A percentile compares a stretch with the other conserved stretches of the same genome.
phyloP scores from a whole-genome alignment of 2,888 invertebrate species.

The Teleogryllus oceanicus region DNA sequence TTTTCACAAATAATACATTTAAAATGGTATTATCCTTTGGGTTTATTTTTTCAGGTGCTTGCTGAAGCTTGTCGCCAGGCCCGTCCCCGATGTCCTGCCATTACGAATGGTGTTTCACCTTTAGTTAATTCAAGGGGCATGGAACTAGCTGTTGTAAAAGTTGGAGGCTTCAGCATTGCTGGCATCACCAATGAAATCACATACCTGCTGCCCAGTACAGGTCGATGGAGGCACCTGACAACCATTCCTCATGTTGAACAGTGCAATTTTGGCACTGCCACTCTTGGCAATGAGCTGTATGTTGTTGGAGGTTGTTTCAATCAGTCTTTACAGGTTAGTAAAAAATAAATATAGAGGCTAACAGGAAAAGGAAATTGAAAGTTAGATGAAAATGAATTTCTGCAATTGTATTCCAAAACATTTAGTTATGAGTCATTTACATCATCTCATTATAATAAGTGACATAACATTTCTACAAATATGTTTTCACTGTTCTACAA shows the following conservation, averaged over 20 bases:
- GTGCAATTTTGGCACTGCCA: conserved; percentile 68
- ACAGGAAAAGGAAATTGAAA: too few relatives aligned
- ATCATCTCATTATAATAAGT: too few relatives aligned
- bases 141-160: conserved; percentile 63
- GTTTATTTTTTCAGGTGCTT: conserved; percentile 43
- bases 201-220: conserved; percentile 56
- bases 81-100: conserved; percentile 23
- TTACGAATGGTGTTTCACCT: conserved; percentile 37
- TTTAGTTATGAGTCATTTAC: too few relatives aligned
- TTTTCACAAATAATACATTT: too few relatives aligned
- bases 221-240: conserved; percentile 63
- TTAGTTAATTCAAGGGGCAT: conserved; percentile 64
- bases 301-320: conserved; percentile 71
- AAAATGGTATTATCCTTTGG: too few relatives aligned
- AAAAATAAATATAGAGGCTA: background rate
- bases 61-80: conserved; percentile 46
- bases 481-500: too few relatives aligned
- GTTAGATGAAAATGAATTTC: too few relatives aligned
- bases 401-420: too few relatives aligned
- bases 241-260: conserved; percentile 70
- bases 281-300: conserved; percentile 64
- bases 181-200: conserved; percentile 67
- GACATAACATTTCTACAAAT: too few relatives aligned
- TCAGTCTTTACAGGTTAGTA: conserved; percentile 56
- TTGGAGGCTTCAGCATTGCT: conserved; percentile 65